Evolutionary conservation across 2,888 invertebrate species (phyloP), one percentile per base, ranked within the genome.

Genomic region (Mechanitis mazaeus): DNA sequence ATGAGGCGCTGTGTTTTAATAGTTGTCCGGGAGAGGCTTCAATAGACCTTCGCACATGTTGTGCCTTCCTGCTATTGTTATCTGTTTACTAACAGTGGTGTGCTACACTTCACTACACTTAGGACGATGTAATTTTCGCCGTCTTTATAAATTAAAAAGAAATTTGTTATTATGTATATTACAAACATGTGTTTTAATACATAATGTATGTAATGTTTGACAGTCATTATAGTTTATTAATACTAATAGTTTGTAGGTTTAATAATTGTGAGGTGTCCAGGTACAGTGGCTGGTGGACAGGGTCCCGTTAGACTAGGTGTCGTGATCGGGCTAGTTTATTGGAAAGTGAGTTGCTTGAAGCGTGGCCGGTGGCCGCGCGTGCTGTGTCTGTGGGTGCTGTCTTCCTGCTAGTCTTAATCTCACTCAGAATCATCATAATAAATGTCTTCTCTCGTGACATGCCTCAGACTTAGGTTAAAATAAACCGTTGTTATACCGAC

Each of bases 291-390:
- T 79, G 69, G 77, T 80, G 80, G 70, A 78, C 77, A 78, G 71
- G 75, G 80, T 88, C 85, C 88, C 87, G 88, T 87, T 88, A 87
- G 81, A 65, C 76, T 79, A 80, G 85, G 81, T 85, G 85, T 85
- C 85, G 81, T 83, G 84, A 84, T 79, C 78, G 80, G 77, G 81
- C 81, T 82, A 79, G 83, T 82, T 85, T 83, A 86, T 87, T 86
- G 87, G 87, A 87, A 87, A 88, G 86, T 84, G 80, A 85, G 83
- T 77, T 80, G 81, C 79, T 73, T 75, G 78, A 79, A 77, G 79
- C 81, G 81, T 81, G 72, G 80, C 77, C 75, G 72, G 79, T 76
- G 75, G 76, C 74, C 75, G 74, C 71, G 75, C 72, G 72, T 72
- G 75, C 75, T 67, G 66, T 69, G 66, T 65, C 66, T 66, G 60